These are phyloP conservation scores for Oncorhynchus kisutch DNA, from an alignment of 2,113 vertebrate species.

Conservation along the genomic window DNA sequence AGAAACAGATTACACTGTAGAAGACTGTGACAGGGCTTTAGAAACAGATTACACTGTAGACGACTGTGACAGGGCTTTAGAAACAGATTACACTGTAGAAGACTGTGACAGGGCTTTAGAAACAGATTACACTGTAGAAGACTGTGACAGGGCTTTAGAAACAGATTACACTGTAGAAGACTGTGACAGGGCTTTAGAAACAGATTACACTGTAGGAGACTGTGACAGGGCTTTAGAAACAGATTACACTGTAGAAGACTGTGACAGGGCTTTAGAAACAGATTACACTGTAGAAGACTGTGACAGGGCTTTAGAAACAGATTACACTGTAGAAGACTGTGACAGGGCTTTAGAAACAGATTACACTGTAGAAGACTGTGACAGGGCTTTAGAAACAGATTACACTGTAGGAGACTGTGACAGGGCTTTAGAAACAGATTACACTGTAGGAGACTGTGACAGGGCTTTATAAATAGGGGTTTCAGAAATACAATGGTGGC, in stretches of 20 bases:
- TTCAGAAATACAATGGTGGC: constrained; percentile 43
- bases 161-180: constrained; percentile 42
- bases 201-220: constrained; percentile 40
- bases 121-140: constrained; percentile 14
- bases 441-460: constrained; percentile 13
- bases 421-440: constrained; percentile 39
- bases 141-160: constrained; percentile 47
- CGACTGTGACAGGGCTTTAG: constrained; percentile 49
- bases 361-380: constrained; percentile 9
- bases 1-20: constrained; percentile 34
- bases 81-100: constrained; percentile 31
- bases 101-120: constrained; percentile 27
- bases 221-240: constrained; percentile 51
- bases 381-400: constrained; percentile 24
- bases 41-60: constrained; percentile 19
- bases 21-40: constrained; percentile 24
- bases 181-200: constrained; percentile 50
- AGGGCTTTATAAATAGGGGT: constrained; percentile 37
- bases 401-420: constrained; percentile 36
- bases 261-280: constrained; percentile 35
- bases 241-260: constrained; percentile 19
- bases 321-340: constrained; percentile 11
- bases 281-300: constrained; percentile 24
- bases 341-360: constrained; percentile 38
- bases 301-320: constrained; percentile 48